Evolutionary conservation across 2,888 invertebrate species (phyloP), one percentile per base, ranked within the genome.

Genomic region (Acronicta aceris): DNA sequence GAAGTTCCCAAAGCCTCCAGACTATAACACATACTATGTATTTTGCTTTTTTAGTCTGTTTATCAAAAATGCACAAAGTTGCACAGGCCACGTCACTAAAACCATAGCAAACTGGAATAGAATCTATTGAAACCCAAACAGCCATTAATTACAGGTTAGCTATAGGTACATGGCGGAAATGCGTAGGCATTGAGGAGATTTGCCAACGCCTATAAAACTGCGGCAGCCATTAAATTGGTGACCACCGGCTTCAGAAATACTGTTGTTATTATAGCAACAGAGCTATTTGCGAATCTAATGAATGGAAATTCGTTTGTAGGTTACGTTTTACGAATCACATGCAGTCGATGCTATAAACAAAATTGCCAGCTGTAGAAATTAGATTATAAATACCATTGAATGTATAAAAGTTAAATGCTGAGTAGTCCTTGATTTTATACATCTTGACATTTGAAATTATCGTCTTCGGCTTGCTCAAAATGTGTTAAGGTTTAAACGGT

Each of bases 101-200:
- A 10, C 15, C 25, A 15, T 33, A 45, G 16, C 9, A 43, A 48
- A 42, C 9, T 56, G 33, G 8, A 53, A 62, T 43, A 51, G 42
- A 59, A 66, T 48, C n/a, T 41, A 27, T 56, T 53, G 8, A 60
- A 54, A 71, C n/a, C 36, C 46, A 70, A 76, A 62, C 50, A 62
- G 66, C 51, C 21, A 53, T 62, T 64, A 67, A 74, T 72, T 61
- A 65, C 58, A 59, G 52, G 59, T 56, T 59, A 73, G 58, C 58
- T 58, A 69, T 33, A 30, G 30, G 9, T 59, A 71, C 64, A 81
- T 59, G 59, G 60, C 79, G 82, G 82, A 83, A 79, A 75, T 58
- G 74, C 71, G 83, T 84, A 75, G 81, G 82, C 66, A 73, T 79
- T 76, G 74, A 76, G 70, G 70, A 76, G 74, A 78, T 79, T 77